Conservation (phyloP, 2,888 invertebrate genomes). For the Ophioninae sp. region DNA sequence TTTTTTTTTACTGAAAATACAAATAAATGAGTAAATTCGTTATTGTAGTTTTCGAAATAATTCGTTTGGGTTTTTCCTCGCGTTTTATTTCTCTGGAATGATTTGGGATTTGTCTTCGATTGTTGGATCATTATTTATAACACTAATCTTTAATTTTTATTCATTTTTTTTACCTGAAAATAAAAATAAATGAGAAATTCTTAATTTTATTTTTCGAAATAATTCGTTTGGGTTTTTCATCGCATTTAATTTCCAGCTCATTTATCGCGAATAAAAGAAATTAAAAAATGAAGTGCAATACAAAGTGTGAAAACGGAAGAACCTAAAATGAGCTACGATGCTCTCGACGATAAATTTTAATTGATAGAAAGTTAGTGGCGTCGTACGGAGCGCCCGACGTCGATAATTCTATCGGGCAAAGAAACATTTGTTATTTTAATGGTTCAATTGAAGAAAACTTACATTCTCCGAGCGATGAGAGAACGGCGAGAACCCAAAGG, state of each 20-base stretch:
- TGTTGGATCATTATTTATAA: no score
- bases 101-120: no score
- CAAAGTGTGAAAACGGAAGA: not conserved
- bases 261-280: not conserved
- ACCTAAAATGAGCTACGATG: conserved; percentile 3
- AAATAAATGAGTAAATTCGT: conserved; percentile 3
- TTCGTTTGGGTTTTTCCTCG: not conserved
- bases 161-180: no score
- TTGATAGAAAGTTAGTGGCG: conserved; percentile 6
- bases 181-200: not conserved
- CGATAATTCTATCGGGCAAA: not conserved
- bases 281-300: not conserved
- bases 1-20: no score
- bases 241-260: not conserved
- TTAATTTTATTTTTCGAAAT: not conserved
- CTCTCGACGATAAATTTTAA: conserved; percentile 16
- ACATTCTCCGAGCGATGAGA: conserved; percentile 74
- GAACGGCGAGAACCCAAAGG: conserved; percentile 73
- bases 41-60: not conserved
- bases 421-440: not conserved
- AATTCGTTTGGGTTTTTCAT: not conserved
- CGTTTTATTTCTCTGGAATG: not conserved
- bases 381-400: not conserved
- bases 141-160: no score
- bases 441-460: conserved; percentile 63